Conservation (phyloP, 1,140 invertebrate species). For the Drosophila takahashii region DNA sequence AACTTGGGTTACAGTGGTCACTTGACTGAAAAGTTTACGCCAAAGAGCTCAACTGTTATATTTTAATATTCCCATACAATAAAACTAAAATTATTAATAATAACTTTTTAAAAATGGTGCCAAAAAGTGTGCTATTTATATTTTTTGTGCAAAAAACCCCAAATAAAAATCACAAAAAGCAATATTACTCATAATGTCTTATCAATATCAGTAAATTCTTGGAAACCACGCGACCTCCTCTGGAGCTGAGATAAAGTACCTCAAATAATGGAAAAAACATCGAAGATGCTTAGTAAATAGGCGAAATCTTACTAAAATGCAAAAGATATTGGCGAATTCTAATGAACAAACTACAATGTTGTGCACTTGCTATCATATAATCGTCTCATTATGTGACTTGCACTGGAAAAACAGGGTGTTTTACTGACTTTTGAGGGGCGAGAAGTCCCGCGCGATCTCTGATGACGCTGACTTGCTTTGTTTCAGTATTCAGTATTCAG, state of each 20-base stretch:
- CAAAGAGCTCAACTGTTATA: too few species aligned
- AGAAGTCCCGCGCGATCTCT: conserved; percentile 15
- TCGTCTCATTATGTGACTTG: conserved; percentile 51
- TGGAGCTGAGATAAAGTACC: conserved; percentile 3
- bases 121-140: not conserved
- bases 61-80: too few species aligned
- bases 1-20: not conserved
- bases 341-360: conserved; percentile 9
- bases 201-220: conserved; percentile 21
- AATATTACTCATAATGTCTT: conserved; percentile 2
- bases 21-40: not conserved
- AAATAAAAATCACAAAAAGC: not conserved
- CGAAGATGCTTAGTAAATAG: not conserved
- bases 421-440: too few species aligned
- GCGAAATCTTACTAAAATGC: not conserved
- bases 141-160: not conserved
- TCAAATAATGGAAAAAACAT: conserved; percentile 3
- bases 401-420: conserved; percentile 19
- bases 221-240: conserved; percentile 28
- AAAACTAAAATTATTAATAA: too few species aligned
- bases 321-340: conserved; percentile 7
- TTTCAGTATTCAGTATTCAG: conserved; percentile 31
- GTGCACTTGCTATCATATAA: conserved; percentile 44
- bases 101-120: too few species aligned
- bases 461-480: conserved; percentile 42